These are phyloP conservation scores for Oriolus oriolus DNA, from an alignment of 2,113 vertebrate species.

Conservation along the genomic window DNA sequence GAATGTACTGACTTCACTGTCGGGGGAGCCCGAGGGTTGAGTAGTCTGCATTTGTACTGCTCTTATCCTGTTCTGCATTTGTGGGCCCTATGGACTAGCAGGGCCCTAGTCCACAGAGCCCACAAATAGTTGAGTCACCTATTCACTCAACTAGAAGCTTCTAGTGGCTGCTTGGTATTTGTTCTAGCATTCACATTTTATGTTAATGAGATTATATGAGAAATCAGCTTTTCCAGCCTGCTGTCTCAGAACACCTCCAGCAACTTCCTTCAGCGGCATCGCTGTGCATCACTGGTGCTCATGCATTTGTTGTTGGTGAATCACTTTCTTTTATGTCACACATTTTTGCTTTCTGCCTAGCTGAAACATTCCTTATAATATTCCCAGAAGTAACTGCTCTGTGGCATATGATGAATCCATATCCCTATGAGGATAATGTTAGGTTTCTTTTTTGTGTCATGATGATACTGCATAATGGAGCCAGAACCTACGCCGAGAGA, in stretches of 20 bases:
- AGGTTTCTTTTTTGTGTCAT: neutral
- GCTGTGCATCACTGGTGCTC: neutral
- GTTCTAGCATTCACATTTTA: neutral
- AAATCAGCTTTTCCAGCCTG: neutral
- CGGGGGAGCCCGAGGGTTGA: fast-evolving
- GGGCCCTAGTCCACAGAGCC: neutral
- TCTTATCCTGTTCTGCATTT: neutral
- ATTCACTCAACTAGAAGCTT: neutral
- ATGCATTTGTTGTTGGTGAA: neutral
- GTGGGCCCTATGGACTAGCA: neutral
- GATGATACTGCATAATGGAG: neutral
- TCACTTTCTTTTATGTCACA: neutral
- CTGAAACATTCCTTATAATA: neutral
- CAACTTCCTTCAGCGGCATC: neutral
- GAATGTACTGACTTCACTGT: neutral
- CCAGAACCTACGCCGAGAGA: neutral
- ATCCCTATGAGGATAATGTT: neutral
- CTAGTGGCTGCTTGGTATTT: neutral
- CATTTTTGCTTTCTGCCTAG: neutral
- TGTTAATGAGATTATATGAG: neutral
- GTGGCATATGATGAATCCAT: neutral
- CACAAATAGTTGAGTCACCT: neutral
- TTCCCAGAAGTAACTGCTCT: neutral
- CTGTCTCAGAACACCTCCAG: neutral
- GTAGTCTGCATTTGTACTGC: neutral